Percentiles rank a stretch among this genome's conserved stretches.
Evolutionary conservation across 2,888 invertebrate species (phyloP).

Genomic region (Augochlorella aurata): DNA sequence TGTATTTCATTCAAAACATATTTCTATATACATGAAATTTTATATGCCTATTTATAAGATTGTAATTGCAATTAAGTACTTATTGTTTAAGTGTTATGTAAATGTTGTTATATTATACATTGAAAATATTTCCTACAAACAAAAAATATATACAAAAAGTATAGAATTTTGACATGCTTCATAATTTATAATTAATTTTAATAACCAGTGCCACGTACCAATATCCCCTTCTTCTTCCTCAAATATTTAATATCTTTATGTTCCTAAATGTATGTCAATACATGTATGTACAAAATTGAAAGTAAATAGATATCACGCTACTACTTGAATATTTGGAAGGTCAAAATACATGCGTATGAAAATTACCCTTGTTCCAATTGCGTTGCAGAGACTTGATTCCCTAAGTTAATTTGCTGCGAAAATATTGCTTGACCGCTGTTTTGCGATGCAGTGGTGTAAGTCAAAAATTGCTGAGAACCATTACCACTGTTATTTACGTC

Average conservation of each 20-base stretch:
- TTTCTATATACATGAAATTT: slow-evolving; percentile 46
- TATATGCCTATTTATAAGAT: slow-evolving; percentile 24
- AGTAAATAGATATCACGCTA: slow-evolving; percentile 40
- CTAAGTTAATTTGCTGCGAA: slow-evolving; percentile 75
- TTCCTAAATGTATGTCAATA: slow-evolving; percentile 28
- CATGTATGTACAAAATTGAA: slow-evolving; percentile 45
- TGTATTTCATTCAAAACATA: slow-evolving; percentile 29
- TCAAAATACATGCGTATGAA: slow-evolving; percentile 62
- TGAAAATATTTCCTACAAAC: slow-evolving; percentile 21
- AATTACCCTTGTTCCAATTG: slow-evolving; percentile 80
- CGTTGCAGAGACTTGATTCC: slow-evolving; percentile 72
- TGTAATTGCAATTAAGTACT: slow-evolving; percentile 17
- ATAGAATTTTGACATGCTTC: slow-evolving; percentile 33
- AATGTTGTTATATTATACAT: slow-evolving; percentile 16
- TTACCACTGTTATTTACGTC: slow-evolving; percentile 77
- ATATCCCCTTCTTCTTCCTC: slow-evolving; percentile 49
- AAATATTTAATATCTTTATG: slow-evolving; percentile 29
- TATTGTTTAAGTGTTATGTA: slow-evolving; percentile 24
- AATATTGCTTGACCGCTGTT: slow-evolving; percentile 73
- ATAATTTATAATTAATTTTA: slow-evolving; percentile 41
- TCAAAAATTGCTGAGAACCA: slow-evolving; percentile 72
- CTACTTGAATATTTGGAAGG: slow-evolving; percentile 49
- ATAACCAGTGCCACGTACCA: slow-evolving; percentile 52
- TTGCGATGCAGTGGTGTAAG: slow-evolving; percentile 74
- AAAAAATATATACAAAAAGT: slow-evolving; percentile 20